Percentiles rank a stretch among this genome's conserved stretches.
phyloP scores from a whole-genome alignment of 2,888 invertebrate species.

The Idaea straminata region DNA sequence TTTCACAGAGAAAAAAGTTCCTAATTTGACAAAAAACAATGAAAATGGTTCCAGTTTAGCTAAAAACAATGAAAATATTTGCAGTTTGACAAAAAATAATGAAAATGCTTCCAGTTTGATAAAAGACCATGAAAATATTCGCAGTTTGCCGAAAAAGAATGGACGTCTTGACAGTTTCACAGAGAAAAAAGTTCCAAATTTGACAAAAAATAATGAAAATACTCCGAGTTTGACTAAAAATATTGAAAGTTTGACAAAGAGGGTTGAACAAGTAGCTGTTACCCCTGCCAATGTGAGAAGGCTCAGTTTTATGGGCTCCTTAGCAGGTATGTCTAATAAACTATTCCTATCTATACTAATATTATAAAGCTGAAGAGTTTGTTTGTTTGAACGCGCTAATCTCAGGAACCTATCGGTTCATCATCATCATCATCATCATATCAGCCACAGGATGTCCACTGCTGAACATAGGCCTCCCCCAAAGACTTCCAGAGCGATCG shows the following conservation, averaged over 20 bases:
- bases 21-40: background rate
- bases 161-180: background rate
- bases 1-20: background rate
- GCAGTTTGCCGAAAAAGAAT: background rate
- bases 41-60: background rate
- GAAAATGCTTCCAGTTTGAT: conserved; percentile 1
- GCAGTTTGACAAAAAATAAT: background rate
- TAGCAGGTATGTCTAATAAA: conserved; percentile 64
- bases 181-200: background rate
- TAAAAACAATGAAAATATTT: background rate
- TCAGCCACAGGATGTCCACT: too few relatives aligned
- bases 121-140: background rate
- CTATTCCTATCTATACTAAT: too few relatives aligned
- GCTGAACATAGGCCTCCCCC: too few relatives aligned
- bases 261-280: conserved; percentile 44
- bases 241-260: conserved; percentile 34
- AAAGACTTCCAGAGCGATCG: too few relatives aligned
- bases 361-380: too few relatives aligned
- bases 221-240: background rate
- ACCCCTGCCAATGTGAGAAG: conserved; percentile 46
- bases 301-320: conserved; percentile 77
- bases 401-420: too few relatives aligned
- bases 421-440: too few relatives aligned
- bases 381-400: too few relatives aligned
- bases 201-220: background rate